A percentile compares a stretch with the other conserved stretches of the same genome.
Conservation (phyloP, 2,797 vertebrate species). For the Lacerta viridis region DNA sequence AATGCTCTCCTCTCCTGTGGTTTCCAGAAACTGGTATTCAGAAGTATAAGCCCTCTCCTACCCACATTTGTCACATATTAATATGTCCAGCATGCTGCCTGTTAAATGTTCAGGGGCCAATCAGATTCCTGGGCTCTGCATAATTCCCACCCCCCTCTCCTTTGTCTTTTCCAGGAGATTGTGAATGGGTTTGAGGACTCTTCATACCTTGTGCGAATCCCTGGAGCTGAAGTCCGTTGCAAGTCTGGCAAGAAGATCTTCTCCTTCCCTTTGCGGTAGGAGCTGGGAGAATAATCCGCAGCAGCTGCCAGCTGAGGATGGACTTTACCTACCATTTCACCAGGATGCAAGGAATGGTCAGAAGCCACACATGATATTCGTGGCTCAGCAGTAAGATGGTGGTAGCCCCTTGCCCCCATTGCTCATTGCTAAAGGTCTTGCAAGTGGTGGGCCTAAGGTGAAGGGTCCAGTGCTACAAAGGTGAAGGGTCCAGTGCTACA, state of each 20-base stretch:
- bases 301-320: neutral
- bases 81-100: neutral
- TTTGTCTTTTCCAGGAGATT: conserved; percentile 77
- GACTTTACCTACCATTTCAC: accelerated
- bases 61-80: too few relatives aligned
- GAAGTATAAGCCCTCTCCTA: neutral
- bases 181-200: conserved; percentile 89
- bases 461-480: neutral
- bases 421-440: too few relatives aligned
- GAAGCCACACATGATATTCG: neutral
- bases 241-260: conserved; percentile 93
- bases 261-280: conserved; percentile 84
- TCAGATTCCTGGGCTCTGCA: neutral
- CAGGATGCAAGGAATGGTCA: neutral
- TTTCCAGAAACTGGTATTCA: too few relatives aligned
- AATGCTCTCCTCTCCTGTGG: too few relatives aligned
- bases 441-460: too few relatives aligned
- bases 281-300: accelerated
- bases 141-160: neutral
- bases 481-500: neutral
- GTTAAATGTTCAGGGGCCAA: neutral
- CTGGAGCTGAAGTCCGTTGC: conserved; percentile 87
- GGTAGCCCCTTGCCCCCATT: neutral
- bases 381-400: neutral
- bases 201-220: conserved; percentile 78